Conservation (phyloP, 2,113 vertebrate genomes). For the Phylloscopus whistleri region DNA sequence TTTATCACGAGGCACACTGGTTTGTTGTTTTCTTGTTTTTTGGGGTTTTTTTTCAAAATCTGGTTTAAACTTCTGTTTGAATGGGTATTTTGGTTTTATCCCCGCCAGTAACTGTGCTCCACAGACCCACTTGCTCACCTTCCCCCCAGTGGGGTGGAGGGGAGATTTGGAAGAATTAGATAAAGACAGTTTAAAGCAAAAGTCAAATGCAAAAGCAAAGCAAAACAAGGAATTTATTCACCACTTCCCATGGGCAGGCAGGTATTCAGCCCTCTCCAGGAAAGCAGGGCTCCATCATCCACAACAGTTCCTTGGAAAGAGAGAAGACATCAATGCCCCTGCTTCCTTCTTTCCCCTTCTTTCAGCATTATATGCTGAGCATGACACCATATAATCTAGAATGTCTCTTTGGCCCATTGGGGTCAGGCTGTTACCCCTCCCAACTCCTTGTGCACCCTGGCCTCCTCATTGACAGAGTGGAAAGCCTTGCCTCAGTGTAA, state of each 20-base stretch:
- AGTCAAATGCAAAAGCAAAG: neutral
- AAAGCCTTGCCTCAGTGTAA: neutral
- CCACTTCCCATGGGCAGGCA: neutral
- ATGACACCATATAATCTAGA: fast-evolving
- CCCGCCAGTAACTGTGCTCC: neutral
- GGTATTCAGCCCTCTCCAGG: neutral
- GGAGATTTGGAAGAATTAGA: neutral
- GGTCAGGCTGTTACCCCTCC: neutral
- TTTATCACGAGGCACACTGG: neutral
- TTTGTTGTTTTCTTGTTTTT: neutral
- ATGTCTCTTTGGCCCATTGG: neutral
- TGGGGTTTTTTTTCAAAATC: neutral
- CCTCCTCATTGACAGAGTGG: neutral
- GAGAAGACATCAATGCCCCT: neutral
- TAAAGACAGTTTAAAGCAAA: neutral
- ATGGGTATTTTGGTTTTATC: neutral
- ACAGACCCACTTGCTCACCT: neutral
- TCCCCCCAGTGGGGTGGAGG: no score
- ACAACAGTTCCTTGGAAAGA: neutral
- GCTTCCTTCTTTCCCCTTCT: neutral
- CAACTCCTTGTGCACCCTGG: no score
- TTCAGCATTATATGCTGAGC: neutral
- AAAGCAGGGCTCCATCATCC: neutral
- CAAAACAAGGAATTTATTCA: neutral
- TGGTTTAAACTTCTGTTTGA: neutral